Base-by-base conservation (phyloP, 2,888 invertebrate species). In the Troides helena region DNA sequence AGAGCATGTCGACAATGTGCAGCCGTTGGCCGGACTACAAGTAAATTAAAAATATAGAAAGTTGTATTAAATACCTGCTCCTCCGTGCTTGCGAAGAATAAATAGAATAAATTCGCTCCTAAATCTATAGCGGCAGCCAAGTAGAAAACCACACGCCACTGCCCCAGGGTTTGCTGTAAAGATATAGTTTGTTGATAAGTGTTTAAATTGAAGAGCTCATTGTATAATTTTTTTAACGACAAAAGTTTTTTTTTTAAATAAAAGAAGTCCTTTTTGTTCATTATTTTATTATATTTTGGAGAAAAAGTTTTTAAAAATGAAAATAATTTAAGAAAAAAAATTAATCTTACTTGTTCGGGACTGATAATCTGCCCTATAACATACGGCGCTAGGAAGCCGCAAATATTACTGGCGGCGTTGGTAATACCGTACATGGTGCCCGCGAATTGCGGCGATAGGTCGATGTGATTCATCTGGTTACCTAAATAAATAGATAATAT, bases 401-500 rank as follows among this genome's bases (percentile, higher is more conserved):
- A 97, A 67, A 95, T 95, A 81, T 97, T 97, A 36, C 96, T 95
- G 0, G 96, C 95, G 0, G 96, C 96, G 84, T 97, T 97, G 1
- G 97, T 97, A 18, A 97, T 94, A 1, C 97, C 97, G 80, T 97
- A 96, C 94, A 97, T 95, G 0, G 97, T 97, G 59, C 97, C 96
- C 1, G 97, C 97, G 83, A 95, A 97, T 81, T 95, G 95, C 0
- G 97, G 97, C 80, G 97, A 96, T 36, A 97, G 86, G 30, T 96
- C 95, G 59, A 97, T 96, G 84, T 97, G 97, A 86, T 97, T 97
- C 96, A 97, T 96, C 84, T 96, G 96, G 81, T 96, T 96, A 58
- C 96, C 96, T 93, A 80, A 2, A 53, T n/a, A 6, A 46, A 18
- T 25, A 39, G n/a, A 39, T 18, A 17, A 53, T 10, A 59, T 23